Conservation (phyloP, 2,113 vertebrate genomes). For the Greenwoodochromis staneri region DNA sequence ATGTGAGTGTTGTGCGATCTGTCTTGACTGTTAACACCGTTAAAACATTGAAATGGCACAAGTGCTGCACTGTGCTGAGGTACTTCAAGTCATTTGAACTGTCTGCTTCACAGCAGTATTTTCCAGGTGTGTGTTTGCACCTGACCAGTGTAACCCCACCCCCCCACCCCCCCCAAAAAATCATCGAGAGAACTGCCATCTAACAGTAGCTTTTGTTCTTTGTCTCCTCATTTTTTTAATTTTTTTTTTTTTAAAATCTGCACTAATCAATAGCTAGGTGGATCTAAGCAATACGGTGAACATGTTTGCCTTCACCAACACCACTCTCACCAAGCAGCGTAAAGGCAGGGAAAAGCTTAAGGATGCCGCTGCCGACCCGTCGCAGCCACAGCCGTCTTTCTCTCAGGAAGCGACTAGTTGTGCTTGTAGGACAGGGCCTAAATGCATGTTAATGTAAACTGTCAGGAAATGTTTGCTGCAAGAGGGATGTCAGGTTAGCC, state of each 20-base stretch:
- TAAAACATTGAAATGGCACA: neutral
- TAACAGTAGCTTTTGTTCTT: conserved; percentile 1
- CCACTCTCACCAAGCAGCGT: neutral
- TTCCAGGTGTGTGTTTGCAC: neutral
- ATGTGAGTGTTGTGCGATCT: neutral
- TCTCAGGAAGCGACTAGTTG: conserved; percentile 72
- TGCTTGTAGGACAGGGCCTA: conserved; percentile 63
- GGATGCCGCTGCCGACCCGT: neutral
- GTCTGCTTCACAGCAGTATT: neutral
- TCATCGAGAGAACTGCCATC: conserved; percentile 6
- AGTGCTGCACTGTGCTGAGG: conserved; percentile 7
- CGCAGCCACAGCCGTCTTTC: neutral
- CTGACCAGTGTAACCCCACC: neutral
- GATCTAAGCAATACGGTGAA: conserved; percentile 45
- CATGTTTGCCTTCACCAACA: neutral
- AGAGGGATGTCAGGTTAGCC: conserved; percentile 71
- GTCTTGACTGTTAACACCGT: neutral
- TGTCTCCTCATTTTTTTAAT: neutral
- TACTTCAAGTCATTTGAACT: neutral
- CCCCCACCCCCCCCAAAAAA: neutral
- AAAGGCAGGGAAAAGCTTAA: conserved; percentile 18
- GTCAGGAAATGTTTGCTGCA: conserved; percentile 73
- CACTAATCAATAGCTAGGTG: conserved; percentile 23
- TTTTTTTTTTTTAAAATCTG: neutral
- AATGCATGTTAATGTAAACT: conserved; percentile 69